phyloP scores from a whole-genome alignment of 2,888 invertebrate species.

The Chaetogeoica ovagalla region DNA sequence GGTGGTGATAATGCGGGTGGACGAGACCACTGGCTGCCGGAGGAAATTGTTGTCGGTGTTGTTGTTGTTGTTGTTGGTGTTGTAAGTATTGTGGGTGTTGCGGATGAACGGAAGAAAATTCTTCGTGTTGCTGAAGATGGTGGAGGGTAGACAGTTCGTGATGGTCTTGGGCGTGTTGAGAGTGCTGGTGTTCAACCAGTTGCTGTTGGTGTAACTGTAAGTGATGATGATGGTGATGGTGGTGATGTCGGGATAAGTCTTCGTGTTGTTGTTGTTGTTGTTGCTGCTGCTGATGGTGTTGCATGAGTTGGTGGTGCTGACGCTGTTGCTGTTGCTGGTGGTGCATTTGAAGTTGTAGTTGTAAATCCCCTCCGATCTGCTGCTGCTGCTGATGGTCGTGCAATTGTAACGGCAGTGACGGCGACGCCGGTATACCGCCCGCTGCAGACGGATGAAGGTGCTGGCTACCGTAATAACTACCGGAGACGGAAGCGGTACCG shows the following conservation, averaged over 20 bases:
- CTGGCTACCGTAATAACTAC: conserved; percentile 18
- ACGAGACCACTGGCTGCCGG: background rate
- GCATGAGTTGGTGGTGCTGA: conserved; percentile 6
- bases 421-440: background rate
- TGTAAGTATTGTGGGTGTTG: conserved; percentile 9
- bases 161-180: background rate
- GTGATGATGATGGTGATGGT: conserved; percentile 32
- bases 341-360: conserved; percentile 1
- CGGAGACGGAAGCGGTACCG: background rate
- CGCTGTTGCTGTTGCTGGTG: conserved; percentile 18
- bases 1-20: conserved; percentile 21
- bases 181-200: conserved; percentile 21
- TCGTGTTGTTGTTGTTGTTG: conserved; percentile 34
- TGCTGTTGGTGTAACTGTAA: conserved; percentile 36
- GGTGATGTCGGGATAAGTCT: conserved; percentile 24
- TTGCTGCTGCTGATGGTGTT: conserved; percentile 23
- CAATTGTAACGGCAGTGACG: conserved; percentile 1
- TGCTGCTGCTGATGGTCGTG: conserved; percentile 35
- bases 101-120: background rate
- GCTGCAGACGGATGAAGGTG: conserved; percentile 5
- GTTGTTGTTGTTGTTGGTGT: conserved; percentile 11
- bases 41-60: conserved; percentile 20
- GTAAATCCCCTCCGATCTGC: conserved; percentile 15
- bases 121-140: conserved; percentile 19
- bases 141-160: conserved; percentile 17